Conservation (phyloP, 1,140 invertebrate genomes). For the Teleogryllus occipitalis region DNA sequence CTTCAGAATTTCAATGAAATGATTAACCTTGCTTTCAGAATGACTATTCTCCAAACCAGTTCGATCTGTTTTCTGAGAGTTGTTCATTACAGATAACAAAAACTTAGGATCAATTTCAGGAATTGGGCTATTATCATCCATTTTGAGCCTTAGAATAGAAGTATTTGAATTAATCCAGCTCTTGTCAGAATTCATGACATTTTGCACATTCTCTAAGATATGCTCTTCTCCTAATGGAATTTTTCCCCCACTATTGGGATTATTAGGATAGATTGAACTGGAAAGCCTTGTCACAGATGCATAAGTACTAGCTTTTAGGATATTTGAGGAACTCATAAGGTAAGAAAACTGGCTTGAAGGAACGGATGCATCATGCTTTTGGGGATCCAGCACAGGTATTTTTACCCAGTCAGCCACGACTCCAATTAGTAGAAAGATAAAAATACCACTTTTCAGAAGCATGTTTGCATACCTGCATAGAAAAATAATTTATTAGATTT, state of each 20-base stretch:
- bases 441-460: background rate
- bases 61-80: background rate
- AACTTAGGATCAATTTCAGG: background rate
- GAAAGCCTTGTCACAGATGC: no score
- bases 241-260: no score
- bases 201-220: no score
- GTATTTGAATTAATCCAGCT: no score
- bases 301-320: no score
- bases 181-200: no score
- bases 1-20: background rate
- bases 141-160: no score
- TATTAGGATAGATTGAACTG: no score
- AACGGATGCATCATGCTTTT: background rate
- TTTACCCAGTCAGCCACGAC: background rate
- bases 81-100: background rate
- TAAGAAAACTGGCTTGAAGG: no score
- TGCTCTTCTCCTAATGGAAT: no score
- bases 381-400: background rate
- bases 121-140: no score
- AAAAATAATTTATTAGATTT: background rate
- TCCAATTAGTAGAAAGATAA: background rate
- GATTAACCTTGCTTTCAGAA: background rate
- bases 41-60: background rate
- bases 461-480: background rate
- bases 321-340: no score